Evolutionary conservation across 2,888 invertebrate species (phyloP).

Genomic region (Agrotis segetum): DNA sequence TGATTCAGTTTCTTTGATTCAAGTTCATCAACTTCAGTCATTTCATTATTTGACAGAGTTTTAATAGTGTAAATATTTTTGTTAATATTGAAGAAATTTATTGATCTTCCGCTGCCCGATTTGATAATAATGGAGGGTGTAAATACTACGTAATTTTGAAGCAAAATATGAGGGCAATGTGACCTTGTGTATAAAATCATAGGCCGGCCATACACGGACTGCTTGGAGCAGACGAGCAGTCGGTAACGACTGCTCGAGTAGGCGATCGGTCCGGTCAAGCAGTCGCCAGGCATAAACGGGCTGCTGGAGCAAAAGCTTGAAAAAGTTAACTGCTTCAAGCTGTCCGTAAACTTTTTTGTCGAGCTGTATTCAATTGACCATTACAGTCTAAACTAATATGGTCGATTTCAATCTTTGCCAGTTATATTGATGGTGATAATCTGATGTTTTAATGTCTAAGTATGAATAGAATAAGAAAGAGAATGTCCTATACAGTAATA

Average conservation of each 20-base stretch:
- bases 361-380: constrained; percentile 27
- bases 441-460: constrained; percentile 47
- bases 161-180: constrained; percentile 29
- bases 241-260: no score
- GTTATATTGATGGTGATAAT: constrained; percentile 39
- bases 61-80: constrained; percentile 36
- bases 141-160: constrained; percentile 56
- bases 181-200: constrained; percentile 34
- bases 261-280: no score
- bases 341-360: constrained; percentile 23
- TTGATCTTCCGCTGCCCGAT: constrained; percentile 29
- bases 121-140: constrained; percentile 50
- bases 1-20: not conserved
- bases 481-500: constrained; percentile 61
- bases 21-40: not conserved
- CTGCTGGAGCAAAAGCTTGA: no score
- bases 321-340: no score
- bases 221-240: no score
- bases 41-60: constrained; percentile 7
- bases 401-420: constrained; percentile 38
- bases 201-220: no score
- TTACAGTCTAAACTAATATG: constrained; percentile 37
- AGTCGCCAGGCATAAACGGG: no score
- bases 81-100: constrained; percentile 26
- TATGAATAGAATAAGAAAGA: constrained; percentile 38